A percentile compares a stretch with the other conserved stretches of the same genome.
Evolutionary conservation across 2,797 vertebrate species (phyloP).

Genomic region (Amblyopsis hoosieri): DNA sequence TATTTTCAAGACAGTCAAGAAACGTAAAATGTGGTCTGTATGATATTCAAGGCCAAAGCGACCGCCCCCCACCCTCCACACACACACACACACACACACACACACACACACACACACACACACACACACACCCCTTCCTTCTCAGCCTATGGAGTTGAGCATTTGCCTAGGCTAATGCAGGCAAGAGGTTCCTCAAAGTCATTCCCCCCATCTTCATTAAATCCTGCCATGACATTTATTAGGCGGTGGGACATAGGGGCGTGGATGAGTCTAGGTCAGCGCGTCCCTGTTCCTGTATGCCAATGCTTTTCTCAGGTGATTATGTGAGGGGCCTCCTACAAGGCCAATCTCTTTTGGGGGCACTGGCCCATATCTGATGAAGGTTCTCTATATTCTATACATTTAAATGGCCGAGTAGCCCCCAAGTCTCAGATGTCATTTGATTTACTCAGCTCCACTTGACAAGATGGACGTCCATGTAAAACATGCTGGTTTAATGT

Average conservation of each 20-base stretch:
- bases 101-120: not conserved
- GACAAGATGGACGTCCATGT: slow-evolving; percentile 65
- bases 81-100: too few relatives aligned
- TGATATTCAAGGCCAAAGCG: slow-evolving; percentile 64
- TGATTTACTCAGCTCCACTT: slow-evolving; percentile 70
- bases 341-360: slow-evolving; percentile 76
- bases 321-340: slow-evolving; percentile 69
- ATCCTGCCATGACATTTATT: slow-evolving; percentile 76
- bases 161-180: slow-evolving; percentile 72
- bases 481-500: slow-evolving; percentile 67
- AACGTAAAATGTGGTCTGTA: slow-evolving; percentile 21
- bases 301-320: slow-evolving; percentile 72
- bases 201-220: slow-evolving; percentile 77
- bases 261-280: slow-evolving; percentile 68
- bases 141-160: slow-evolving; percentile 31
- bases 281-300: slow-evolving; percentile 64
- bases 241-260: slow-evolving; percentile 51
- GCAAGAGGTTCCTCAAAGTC: slow-evolving; percentile 64
- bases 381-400: slow-evolving; percentile 81
- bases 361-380: slow-evolving; percentile 81
- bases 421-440: slow-evolving; percentile 56
- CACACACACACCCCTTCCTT: not conserved
- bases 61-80: slow-evolving; percentile 20
- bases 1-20: slow-evolving; percentile 34
- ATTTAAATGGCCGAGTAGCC: slow-evolving; percentile 78